Base-by-base conservation (phyloP, 1,140 invertebrate species). In the Triops longicaudatus region DNA sequence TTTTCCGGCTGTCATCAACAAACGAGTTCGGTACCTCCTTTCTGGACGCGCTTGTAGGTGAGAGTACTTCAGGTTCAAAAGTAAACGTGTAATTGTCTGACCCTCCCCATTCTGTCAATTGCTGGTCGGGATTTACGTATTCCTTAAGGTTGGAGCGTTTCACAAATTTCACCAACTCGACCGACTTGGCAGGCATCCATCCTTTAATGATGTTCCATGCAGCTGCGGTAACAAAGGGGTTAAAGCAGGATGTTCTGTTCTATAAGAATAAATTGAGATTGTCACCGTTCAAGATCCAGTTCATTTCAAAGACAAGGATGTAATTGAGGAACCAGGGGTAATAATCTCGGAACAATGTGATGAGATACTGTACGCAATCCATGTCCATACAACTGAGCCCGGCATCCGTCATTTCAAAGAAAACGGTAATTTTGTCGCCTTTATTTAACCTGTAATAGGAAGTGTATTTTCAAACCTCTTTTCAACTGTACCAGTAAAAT, bases 191-290 rank as follows among this genome's bases (percentile, higher is more conserved):
- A 44, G 94, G 95, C 75, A 98, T 83, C 88, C 94, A 90, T 0
- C 89, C 87, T 85, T 97, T 98, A 63, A 98, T 93, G 72, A 98
- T 88, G 85, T 93, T 97, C 86, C 97, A 97, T 1, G 93, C 92
- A 80, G 96, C 94, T 93, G 81, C 71, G 86, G 87, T 79, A 79
- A 80, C 81, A 79, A 79, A 75, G 42, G 14, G 41, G 41, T 26
- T 44, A 28, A 72, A 41, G 31, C 26, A 41, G 43, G 41, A 44
- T 73, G 44, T 26, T 26, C 43, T 22, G 27, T 6, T 22, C 12
- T n/a, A 78, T 31, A 75, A 14, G 11, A 31, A 50, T 76, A 71
- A 37, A 42, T 78, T 73, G 31, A 26, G 26, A 14, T 22, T 17
- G 26, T 26, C 37, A 93, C 92, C 91, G 83, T 92, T 96, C 76